phyloP scores from a whole-genome alignment of 2,797 vertebrate genomes.

The Todus mexicanus region DNA sequence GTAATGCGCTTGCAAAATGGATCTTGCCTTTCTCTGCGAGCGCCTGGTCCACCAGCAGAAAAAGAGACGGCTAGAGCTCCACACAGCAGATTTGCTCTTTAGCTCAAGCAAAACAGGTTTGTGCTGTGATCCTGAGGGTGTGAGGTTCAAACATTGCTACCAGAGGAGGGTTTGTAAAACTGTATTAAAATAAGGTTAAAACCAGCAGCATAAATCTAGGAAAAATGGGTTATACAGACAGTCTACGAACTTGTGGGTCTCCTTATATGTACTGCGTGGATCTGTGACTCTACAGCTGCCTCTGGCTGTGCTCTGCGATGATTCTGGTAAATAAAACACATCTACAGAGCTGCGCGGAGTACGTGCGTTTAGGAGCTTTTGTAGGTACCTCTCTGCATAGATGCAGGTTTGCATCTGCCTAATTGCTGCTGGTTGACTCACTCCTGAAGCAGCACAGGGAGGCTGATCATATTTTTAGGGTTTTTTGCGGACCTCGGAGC shows the following conservation, averaged over 20 bases:
- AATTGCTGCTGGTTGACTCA: background rate
- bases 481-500: slow-evolving; percentile 22
- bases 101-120: background rate
- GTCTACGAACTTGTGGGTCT: background rate
- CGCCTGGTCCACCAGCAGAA: background rate
- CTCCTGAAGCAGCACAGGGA: background rate
- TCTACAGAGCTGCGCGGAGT: background rate
- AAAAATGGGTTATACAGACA: background rate
- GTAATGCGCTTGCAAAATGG: background rate
- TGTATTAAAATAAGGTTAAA: background rate
- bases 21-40: background rate
- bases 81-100: background rate
- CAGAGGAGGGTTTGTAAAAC: background rate
- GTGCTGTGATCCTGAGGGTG: background rate
- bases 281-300: background rate
- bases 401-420: slow-evolving; percentile 20
- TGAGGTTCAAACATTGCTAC: background rate
- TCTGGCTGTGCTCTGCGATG: background rate
- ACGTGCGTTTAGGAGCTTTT: background rate
- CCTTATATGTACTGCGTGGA: background rate
- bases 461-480: background rate
- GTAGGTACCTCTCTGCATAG: background rate
- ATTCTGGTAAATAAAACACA: background rate
- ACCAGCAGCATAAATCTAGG: background rate
- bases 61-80: background rate